A percentile compares a stretch with the other conserved stretches of the same genome.
These are phyloP conservation scores for Ptychodera flava DNA, from an alignment of 35 echinoderm and acorn worm species.

Conservation along the genomic window DNA sequence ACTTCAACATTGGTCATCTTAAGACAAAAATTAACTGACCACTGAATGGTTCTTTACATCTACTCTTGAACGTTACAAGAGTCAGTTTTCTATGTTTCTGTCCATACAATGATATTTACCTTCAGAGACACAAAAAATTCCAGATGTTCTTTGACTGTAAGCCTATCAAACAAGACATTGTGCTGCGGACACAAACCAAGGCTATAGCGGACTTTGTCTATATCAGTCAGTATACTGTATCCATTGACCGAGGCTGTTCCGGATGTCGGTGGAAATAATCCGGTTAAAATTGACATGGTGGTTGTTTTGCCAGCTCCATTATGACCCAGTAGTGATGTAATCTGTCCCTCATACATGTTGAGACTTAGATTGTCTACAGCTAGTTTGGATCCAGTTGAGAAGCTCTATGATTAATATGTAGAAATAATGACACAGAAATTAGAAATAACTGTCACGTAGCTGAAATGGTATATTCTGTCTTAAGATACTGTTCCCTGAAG, in stretches of 20 bases:
- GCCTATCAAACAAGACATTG: conserved; percentile 90
- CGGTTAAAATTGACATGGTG: conserved; percentile 98
- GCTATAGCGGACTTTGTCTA: conserved; percentile 68
- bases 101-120: conserved; percentile 41
- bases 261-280: conserved; percentile 79
- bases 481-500: too few relatives aligned
- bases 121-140: conserved; percentile 92
- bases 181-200: conserved; percentile 96
- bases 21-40: too few relatives aligned
- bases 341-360: conserved; percentile 97
- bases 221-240: conserved; percentile 54
- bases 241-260: conserved; percentile 81
- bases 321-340: conserved; percentile 92
- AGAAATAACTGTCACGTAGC: too few relatives aligned
- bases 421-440: too few relatives aligned
- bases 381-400: conserved; percentile 48
- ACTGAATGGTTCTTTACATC: too few relatives aligned
- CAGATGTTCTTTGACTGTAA: conserved; percentile 93
- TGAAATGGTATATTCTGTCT: too few relatives aligned
- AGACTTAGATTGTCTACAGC: conserved; percentile 87
- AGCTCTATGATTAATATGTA: not conserved
- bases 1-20: too few relatives aligned
- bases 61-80: too few relatives aligned
- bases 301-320: conserved; percentile 98
- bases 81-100: too few relatives aligned